Base-by-base conservation (phyloP, 2,888 invertebrate species). In the Mamestra brassicae region DNA sequence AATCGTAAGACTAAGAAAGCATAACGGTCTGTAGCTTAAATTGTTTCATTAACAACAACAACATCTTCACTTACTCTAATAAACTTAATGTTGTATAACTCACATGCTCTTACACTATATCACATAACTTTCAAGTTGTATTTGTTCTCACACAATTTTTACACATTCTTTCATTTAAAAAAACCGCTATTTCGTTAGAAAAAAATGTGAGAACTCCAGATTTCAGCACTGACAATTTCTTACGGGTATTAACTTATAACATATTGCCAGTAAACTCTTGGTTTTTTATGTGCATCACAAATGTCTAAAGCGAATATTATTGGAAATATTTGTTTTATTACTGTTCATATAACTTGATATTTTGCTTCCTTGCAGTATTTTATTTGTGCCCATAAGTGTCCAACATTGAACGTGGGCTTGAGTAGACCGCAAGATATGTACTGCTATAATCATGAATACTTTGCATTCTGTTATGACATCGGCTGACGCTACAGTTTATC, bases 271-370 rank as follows among this genome's bases (percentile, higher is more conserved):
- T 75, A 76, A 74, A 80, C 80, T 77, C 58, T 65, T 72, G 15
- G 38, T 68, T 4, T 65, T 80, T 76, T 77, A 85, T 72, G 38
- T 74, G 60, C 80, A 78, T 81, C 69, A 61, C 78, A 66, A 81
- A 80, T 66, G 61, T 63, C 75, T 69, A 54, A 55, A 45, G 38
- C 64, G 52, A 74, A 80, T 58, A 80, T 4, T 57, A 64, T 38
- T 80, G 38, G 34, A 26, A 36, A 60, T 60, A 69, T 84, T 70
- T 60, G 68, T 80, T 81, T 80, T 71, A 75, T 60, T 57, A 36
- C 36, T n/a, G 55, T 54, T 58, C 34, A 60, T 69, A 63, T 26
- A 72, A 84, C 55, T 55, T 62, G 54, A 84, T 70, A 69, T 54
- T 84, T 69, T 47, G 60, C 52, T 84, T 81, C 61, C 70, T 68